Conservation (phyloP, 2,888 invertebrate genomes). For the Harpalus rubripes region DNA sequence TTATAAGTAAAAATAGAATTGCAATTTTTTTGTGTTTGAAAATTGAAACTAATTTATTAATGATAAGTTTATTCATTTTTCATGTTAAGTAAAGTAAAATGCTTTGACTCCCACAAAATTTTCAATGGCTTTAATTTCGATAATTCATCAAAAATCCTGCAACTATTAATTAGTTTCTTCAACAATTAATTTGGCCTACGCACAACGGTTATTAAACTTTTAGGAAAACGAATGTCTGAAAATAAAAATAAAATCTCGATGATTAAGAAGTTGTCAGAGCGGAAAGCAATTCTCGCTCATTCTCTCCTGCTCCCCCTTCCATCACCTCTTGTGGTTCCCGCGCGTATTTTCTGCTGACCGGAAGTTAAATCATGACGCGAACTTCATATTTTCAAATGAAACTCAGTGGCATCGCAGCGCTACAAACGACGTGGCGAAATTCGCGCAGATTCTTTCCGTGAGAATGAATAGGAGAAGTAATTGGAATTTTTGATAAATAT, state of each 20-base stretch:
- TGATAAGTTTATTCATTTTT: background rate
- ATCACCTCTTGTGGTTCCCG: background rate
- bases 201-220: constrained; percentile 37
- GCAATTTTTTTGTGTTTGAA: too few species aligned
- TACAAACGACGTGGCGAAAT: constrained; percentile 20
- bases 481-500: constrained; percentile 28
- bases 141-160: background rate
- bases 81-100: too few species aligned
- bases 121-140: background rate
- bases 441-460: constrained; percentile 29
- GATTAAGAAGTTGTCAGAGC: constrained; percentile 52
- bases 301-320: background rate
- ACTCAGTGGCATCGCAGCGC: constrained; percentile 31
- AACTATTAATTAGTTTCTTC: constrained; percentile 9
- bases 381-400: constrained; percentile 54
- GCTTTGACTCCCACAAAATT: too few species aligned
- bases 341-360: constrained; percentile 43
- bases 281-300: constrained; percentile 35
- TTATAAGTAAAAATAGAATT: too few species aligned
- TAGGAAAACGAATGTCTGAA: constrained; percentile 38
- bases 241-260: constrained; percentile 49
- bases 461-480: constrained; percentile 18
- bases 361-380: constrained; percentile 46
- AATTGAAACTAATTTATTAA: too few species aligned
- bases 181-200: background rate